A percentile compares a stretch with the other conserved stretches of the same genome.
phyloP scores from a whole-genome alignment of 2,888 invertebrate species.

The Cistogaster globosa region DNA sequence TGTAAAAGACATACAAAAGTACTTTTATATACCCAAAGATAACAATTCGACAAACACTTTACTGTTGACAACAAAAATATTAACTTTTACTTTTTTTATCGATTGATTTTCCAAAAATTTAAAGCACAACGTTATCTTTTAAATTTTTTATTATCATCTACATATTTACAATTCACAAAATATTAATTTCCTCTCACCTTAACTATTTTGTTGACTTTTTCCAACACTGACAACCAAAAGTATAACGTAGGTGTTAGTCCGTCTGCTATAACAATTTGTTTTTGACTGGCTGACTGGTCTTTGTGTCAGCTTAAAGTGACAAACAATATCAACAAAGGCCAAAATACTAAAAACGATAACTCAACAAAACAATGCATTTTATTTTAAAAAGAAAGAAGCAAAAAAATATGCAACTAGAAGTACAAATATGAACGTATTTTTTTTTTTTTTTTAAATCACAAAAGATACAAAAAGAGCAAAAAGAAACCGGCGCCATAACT shows the following conservation, averaged over 20 bases:
- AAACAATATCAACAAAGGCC: slow-evolving; percentile 43
- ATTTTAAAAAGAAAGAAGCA: slow-evolving; percentile 32
- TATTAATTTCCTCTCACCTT: slow-evolving; percentile 24
- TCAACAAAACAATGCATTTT: slow-evolving; percentile 49
- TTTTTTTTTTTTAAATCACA: slow-evolving; percentile 23
- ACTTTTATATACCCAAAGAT: no score
- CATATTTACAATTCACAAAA: neutral
- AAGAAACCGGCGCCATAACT: slow-evolving; percentile 60
- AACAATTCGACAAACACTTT: no score
- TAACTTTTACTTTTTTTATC: no score
- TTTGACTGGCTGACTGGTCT: slow-evolving; percentile 17
- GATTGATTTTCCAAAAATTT: no score
- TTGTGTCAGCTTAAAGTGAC: slow-evolving; percentile 27
- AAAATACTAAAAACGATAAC: slow-evolving; percentile 18
- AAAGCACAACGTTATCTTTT: no score
- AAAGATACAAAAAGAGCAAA: slow-evolving; percentile 33
- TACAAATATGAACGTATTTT: slow-evolving; percentile 22
- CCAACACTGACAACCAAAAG: slow-evolving; percentile 7
- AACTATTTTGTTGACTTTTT: slow-evolving; percentile 7
- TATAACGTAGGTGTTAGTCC: slow-evolving; percentile 40
- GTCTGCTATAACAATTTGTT: slow-evolving; percentile 19
- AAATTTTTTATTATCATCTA: neutral
- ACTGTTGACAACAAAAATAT: no score
- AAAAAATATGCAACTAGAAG: slow-evolving; percentile 25
- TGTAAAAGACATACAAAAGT: no score